A percentile compares a stretch with the other conserved stretches of the same genome.
phyloP scores from a whole-genome alignment of 2,888 invertebrate genomes.

The Nephrotoma flavescens region DNA sequence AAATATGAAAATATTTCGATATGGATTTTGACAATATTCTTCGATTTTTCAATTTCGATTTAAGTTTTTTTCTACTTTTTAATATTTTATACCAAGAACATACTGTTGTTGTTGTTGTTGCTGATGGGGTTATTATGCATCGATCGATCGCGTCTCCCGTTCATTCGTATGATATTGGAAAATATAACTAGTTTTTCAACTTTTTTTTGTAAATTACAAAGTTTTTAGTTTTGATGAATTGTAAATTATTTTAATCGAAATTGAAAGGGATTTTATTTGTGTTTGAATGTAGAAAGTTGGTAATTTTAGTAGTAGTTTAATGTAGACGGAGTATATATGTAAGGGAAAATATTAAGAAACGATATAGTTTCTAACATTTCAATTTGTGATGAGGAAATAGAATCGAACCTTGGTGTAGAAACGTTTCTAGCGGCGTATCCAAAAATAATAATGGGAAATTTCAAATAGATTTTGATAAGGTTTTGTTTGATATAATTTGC shows the following conservation, averaged over 20 bases:
- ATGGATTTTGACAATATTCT: neutral
- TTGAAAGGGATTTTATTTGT: neutral
- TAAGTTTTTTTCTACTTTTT: neutral
- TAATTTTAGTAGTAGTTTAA: neutral
- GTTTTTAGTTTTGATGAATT: neutral
- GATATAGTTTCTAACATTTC: neutral
- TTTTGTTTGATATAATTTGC: no score
- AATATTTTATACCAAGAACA: neutral
- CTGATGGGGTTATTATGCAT: neutral
- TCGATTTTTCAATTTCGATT: neutral
- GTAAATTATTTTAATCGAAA: neutral
- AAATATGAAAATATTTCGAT: neutral
- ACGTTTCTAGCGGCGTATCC: neutral
- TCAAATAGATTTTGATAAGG: no score
- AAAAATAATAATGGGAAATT: neutral
- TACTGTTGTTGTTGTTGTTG: neutral
- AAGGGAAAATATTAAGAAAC: neutral
- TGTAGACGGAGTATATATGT: neutral
- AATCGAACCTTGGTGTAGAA: neutral
- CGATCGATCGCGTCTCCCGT: neutral
- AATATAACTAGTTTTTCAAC: neutral
- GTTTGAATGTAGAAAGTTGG: neutral
- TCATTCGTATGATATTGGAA: neutral
- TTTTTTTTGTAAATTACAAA: neutral
- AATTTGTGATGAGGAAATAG: neutral